Evolutionary conservation across 2,797 vertebrate species (phyloP), one percentile per base, ranked within the genome.

Genomic region (Danio kyathit): DNA sequence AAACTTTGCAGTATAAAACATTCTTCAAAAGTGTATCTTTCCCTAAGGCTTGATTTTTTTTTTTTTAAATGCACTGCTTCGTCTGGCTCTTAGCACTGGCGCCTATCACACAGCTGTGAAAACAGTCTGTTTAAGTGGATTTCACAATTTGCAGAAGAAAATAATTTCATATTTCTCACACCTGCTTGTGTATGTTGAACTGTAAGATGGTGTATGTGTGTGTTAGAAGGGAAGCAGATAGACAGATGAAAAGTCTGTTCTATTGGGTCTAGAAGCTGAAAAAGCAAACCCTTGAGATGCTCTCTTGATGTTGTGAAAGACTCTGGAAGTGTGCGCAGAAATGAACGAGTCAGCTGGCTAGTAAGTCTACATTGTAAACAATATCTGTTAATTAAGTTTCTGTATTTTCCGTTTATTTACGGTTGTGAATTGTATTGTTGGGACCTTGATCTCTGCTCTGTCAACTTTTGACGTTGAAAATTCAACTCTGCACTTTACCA

Each of bases 91-190:
- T 74, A 86, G 83, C 65, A 41, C 70, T 43, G n/a, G 54, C 5
- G 83, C 85, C 88, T 88, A 88, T 81, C 60, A 70, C 64, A 80
- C 89, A 90, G 90, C 89, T 90, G 87, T 83, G 84, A 88, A 92
- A 91, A 88, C 82, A 86, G 76, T 87, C 69, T 41, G 70, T 87
- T 86, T 66, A 75, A 74, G 78, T 64, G 88, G 78, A 79, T 82
- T 85, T 85, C 75, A 83, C 75, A 80, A 64, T 76, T 80, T 69
- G 7, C 19, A 64, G 1, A 46, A 79, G 64, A 21, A 75, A 77
- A 78, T 74, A 0, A 60, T 65, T 83, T 65, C 46, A 72, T 81
- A 79, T 64, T 79, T 82, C 9, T 74, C 74, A 57, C 64, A 61
- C 46, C 48, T 56, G 78, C 52, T 14, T 54, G 63, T 71, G 43